Conservation (phyloP, 1,140 invertebrate genomes). For the Antheraea pernyi region DNA sequence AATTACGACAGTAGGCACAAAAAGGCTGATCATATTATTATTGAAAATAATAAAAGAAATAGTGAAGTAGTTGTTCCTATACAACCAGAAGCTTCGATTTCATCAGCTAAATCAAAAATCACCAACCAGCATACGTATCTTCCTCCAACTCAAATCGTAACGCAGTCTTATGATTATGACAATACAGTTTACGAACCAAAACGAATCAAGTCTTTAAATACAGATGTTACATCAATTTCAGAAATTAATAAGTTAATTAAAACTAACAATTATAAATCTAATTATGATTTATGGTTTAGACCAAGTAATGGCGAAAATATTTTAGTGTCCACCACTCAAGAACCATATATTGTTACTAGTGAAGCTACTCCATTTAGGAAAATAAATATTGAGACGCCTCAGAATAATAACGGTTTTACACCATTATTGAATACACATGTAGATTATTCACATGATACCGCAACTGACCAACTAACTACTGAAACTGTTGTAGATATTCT, state of each 20-base stretch:
- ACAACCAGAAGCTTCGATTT: not conserved
- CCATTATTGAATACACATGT: conserved; percentile 17
- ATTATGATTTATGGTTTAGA: not conserved
- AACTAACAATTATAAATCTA: not conserved
- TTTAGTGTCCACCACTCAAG: not conserved
- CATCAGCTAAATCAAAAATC: conserved; percentile 15
- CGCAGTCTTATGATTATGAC: conserved; percentile 50
- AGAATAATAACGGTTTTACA: not conserved
- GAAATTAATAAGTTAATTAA: not conserved
- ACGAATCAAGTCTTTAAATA: conserved; percentile 26
- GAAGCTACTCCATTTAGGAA: not conserved
- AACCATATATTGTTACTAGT: not conserved
- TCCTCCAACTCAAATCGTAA: conserved; percentile 45
- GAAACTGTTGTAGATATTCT: conserved; percentile 40
- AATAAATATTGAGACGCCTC: not conserved
- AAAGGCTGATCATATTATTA: not conserved
- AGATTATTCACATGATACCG: conserved; percentile 1
- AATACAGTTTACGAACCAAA: conserved; percentile 42
- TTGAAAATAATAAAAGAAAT: not conserved
- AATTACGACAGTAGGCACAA: not conserved
- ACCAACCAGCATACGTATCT: conserved; percentile 38
- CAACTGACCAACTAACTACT: conserved; percentile 26
- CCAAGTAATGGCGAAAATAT: not conserved
- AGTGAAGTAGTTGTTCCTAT: not conserved
- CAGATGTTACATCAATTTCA: not conserved